Base-by-base conservation (phyloP, 1,140 invertebrate genomes). In the Caerostris extrusa region DNA sequence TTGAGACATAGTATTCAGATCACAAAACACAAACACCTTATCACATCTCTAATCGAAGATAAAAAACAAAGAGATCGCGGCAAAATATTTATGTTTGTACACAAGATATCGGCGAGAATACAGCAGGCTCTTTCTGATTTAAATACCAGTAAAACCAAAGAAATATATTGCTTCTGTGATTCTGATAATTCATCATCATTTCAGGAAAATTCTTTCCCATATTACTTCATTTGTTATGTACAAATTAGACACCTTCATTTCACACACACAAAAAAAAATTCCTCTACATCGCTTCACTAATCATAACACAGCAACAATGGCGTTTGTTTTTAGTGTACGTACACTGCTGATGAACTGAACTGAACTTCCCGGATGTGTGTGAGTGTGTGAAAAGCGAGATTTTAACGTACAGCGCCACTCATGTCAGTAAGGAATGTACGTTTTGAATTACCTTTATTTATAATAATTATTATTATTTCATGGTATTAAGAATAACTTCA, bases 311-410 rank as follows among this genome's bases (percentile, higher is more conserved):
- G 14, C 89, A 90, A 90, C 71, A 90, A 90, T 90, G 89, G 89
- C 89, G 89, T 90, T 87, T 90, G 87, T 90, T 90, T 89, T 90
- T 90, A 34, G 64, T 90, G 58, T 71, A 90, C 64, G 87, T 53
- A 90, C 56, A 57, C 71, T 77, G 34, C 55, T 57, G 71, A 77
- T 53, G 71, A 77, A 83, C 82, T 83, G 82, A 83, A 67, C 87
- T 90, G 61, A 90, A 90, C 64, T 90, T 90, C 67, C 87, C 87
- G 87, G 87, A 90, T 77, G 71, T 67, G 17, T 77, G 71, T 77
- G 71, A 50, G 19, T 69, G 71, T 77, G 17, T 19, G 17, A 69
- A 77, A 77, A 14, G 10, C 14, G 64, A 89, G 7, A 56, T 83
- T 56, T 83, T 83, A 83, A 83, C 55, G 82, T 83, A 57, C 55